These are phyloP conservation scores for Drosophila nigromelanica DNA, from an alignment of 1,140 invertebrate species.

Conservation along the genomic window DNA sequence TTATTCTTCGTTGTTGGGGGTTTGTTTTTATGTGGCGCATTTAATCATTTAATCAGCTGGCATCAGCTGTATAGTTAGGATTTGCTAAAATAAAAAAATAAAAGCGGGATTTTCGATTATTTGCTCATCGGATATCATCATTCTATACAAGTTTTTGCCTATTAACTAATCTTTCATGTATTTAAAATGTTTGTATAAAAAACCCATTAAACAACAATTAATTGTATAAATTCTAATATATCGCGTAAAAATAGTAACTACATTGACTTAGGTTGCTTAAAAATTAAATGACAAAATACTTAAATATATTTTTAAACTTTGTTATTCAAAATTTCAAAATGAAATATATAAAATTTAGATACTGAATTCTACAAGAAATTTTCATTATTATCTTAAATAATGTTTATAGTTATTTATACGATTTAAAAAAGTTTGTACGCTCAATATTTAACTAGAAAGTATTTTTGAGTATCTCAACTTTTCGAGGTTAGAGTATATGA, in stretches of 20 bases:
- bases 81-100: slow-evolving; percentile 6
- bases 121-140: too few species aligned
- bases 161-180: too few species aligned
- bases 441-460: neutral
- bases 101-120: neutral
- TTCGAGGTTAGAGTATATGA: slow-evolving; percentile 3
- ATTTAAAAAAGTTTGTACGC: neutral
- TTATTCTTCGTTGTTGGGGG: slow-evolving; percentile 19
- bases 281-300: too few species aligned
- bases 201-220: neutral
- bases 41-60: slow-evolving; percentile 13
- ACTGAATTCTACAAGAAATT: neutral
- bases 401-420: neutral
- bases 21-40: slow-evolving; percentile 16
- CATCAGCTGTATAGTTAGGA: slow-evolving; percentile 24
- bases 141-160: too few species aligned
- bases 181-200: too few species aligned
- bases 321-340: too few species aligned
- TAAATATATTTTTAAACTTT: too few species aligned
- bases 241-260: neutral
- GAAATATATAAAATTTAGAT: too few species aligned
- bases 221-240: neutral
- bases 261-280: neutral
- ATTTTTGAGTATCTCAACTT: neutral
- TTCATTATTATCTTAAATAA: neutral